phyloP scores from a whole-genome alignment of 2,888 invertebrate genomes.

The Andrena camellia region DNA sequence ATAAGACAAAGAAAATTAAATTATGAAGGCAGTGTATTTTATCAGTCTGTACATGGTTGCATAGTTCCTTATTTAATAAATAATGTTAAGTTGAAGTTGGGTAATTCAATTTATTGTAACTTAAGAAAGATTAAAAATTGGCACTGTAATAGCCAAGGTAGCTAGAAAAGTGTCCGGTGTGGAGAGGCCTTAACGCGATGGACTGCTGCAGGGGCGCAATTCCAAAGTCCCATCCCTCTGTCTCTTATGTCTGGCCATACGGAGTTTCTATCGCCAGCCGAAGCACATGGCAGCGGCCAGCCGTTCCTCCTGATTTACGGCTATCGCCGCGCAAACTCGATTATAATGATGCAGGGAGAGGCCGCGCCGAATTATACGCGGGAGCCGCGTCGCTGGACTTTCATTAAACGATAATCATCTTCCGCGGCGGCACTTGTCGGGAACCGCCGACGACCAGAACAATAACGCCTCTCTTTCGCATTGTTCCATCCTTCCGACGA shows the following conservation, averaged over 20 bases:
- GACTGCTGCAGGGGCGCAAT: neutral
- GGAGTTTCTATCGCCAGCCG: constrained; percentile 37
- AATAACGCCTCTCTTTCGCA: constrained; percentile 26
- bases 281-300: constrained; percentile 66
- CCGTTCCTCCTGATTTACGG: constrained; percentile 77
- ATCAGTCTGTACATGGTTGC: too few species aligned
- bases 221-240: neutral
- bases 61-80: too few species aligned
- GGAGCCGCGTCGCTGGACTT: constrained; percentile 57
- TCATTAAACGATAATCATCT: constrained; percentile 73
- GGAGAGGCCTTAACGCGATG: neutral
- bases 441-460: constrained; percentile 7
- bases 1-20: too few species aligned
- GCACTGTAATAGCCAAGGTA: too few species aligned
- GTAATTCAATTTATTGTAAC: too few species aligned
- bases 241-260: neutral
- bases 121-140: too few species aligned
- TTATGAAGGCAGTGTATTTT: too few species aligned
- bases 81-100: too few species aligned
- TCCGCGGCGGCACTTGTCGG: constrained; percentile 32
- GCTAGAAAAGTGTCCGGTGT: neutral
- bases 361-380: constrained; percentile 69
- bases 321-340: constrained; percentile 76
- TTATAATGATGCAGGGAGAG: constrained; percentile 76
- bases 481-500: constrained; percentile 11